These are phyloP conservation scores for Porites rus DNA, from an alignment of 92 coral and sea anemone genomes.

Conservation along the genomic window DNA sequence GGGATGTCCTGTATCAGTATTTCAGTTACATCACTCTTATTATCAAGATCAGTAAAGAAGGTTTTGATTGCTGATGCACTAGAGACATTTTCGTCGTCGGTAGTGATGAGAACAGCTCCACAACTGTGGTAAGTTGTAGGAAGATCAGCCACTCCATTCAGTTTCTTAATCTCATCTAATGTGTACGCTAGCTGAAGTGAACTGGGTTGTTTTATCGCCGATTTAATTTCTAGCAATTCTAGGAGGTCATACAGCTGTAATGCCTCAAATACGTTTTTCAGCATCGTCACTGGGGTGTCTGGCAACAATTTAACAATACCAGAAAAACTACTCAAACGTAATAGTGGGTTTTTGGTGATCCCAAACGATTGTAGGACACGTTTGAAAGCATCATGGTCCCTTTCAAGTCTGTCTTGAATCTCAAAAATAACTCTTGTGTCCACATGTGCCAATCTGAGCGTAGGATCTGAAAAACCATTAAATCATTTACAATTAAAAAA, in stretches of 20 bases:
- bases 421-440: background rate
- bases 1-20: background rate
- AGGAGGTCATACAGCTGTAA: constrained; percentile 19
- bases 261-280: constrained; percentile 29
- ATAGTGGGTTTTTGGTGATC: background rate
- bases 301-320: background rate
- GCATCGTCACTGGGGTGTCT: constrained; percentile 17
- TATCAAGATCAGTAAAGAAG: background rate
- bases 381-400: background rate
- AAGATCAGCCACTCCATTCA: background rate
- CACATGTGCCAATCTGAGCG: background rate
- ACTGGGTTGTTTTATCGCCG: background rate
- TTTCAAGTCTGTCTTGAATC: background rate
- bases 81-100: background rate
- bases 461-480: background rate
- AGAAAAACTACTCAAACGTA: background rate
- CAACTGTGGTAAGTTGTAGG: constrained; percentile 6
- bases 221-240: background rate
- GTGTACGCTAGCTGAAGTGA: background rate
- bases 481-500: background rate
- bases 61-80: background rate
- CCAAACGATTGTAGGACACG: background rate
- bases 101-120: constrained; percentile 13
- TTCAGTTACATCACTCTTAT: background rate
- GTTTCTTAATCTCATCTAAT: background rate